A percentile compares a stretch with the other conserved stretches of the same genome.
Conservation (phyloP, 1,140 invertebrate genomes). For the Cherax quadricarinatus region DNA sequence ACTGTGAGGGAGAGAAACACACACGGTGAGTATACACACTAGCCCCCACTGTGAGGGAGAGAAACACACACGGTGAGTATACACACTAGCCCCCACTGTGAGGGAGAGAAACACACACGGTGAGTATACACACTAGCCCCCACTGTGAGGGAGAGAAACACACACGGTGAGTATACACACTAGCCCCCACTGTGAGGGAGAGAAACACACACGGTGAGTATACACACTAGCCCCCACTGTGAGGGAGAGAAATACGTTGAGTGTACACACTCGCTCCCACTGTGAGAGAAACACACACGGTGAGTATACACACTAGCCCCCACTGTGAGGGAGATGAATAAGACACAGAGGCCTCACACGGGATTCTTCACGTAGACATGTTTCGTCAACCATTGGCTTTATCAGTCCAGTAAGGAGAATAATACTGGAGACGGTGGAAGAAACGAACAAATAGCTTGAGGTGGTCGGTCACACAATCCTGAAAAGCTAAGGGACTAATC, state of each 20-base stretch:
- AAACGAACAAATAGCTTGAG: too few species aligned
- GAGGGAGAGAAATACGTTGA: too few species aligned
- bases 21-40: neutral
- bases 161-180: neutral
- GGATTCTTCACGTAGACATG: too few species aligned
- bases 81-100: constrained; percentile 17
- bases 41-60: constrained; percentile 13
- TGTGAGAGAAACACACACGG: neutral
- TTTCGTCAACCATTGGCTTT: too few species aligned
- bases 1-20: neutral
- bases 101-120: neutral
- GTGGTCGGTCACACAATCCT: too few species aligned
- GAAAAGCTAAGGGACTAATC: too few species aligned
- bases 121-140: neutral
- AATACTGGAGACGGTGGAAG: too few species aligned
- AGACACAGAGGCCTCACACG: neutral
- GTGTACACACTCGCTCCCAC: constrained; percentile 12
- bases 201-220: too few species aligned
- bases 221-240: too few species aligned
- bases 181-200: constrained; percentile 3
- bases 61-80: too few species aligned
- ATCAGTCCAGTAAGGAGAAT: too few species aligned
- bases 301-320: too few species aligned
- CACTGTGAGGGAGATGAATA: neutral
- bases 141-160: constrained; percentile 5